Evolutionary conservation across 2,888 invertebrate species (phyloP).

Genomic region (Geophilus truncorum): DNA sequence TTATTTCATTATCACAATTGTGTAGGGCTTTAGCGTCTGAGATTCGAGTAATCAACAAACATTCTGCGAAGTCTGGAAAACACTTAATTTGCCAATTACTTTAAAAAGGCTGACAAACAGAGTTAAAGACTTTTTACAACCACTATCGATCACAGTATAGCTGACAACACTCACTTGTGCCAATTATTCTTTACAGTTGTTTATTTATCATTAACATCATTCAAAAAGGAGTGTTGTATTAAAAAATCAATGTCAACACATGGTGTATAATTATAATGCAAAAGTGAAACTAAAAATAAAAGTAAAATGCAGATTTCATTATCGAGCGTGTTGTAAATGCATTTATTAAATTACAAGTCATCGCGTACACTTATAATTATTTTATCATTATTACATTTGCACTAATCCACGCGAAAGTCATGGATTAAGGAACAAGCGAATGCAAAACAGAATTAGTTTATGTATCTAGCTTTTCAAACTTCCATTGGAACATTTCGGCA

Average conservation of each 20-base stretch:
- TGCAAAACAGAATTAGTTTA: neutral
- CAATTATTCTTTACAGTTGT: neutral
- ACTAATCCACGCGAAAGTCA: neutral
- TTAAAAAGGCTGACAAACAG: slow-evolving; percentile 13
- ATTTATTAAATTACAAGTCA: neutral
- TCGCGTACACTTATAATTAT: neutral
- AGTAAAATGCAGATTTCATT: neutral
- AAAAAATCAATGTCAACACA: neutral
- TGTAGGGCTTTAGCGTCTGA: neutral
- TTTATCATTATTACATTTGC: neutral
- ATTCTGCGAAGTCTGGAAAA: neutral
- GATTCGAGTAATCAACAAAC: slow-evolving; percentile 5
- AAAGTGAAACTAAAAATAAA: too few species aligned
- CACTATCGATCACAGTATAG: neutral
- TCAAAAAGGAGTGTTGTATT: neutral
- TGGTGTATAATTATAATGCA: too few species aligned
- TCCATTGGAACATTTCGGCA: neutral
- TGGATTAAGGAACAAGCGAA: neutral
- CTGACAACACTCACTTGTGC: neutral
- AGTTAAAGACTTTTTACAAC: neutral
- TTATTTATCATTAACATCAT: neutral
- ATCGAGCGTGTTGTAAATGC: neutral
- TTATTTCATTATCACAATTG: slow-evolving; percentile 15
- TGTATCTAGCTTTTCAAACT: neutral
- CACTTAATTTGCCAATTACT: slow-evolving; percentile 4